Percentiles rank a stretch among this genome's conserved stretches.
Evolutionary conservation across 1,140 invertebrate species (phyloP).

Genomic region (Parasteatoda tepidariorum): DNA sequence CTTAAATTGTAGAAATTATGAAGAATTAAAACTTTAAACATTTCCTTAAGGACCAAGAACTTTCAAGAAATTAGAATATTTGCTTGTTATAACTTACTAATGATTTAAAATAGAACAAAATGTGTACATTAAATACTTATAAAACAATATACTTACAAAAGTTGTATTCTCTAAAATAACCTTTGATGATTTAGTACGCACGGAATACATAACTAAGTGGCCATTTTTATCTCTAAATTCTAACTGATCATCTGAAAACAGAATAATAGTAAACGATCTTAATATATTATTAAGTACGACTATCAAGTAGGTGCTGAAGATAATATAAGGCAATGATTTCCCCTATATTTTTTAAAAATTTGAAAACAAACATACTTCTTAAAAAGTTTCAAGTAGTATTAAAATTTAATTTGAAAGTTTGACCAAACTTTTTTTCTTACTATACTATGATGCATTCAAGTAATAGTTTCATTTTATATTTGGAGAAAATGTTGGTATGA

Average conservation of each 20-base stretch:
- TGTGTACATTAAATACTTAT: background rate
- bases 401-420: too few species aligned
- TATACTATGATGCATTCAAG: too few species aligned
- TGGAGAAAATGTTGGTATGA: too few species aligned
- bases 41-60: background rate
- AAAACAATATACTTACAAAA: conserved; percentile 46
- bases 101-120: background rate
- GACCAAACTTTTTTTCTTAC: too few species aligned
- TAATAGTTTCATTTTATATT: too few species aligned
- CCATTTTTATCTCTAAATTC: conserved; percentile 38
- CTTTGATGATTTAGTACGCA: conserved; percentile 1
- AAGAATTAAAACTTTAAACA: background rate
- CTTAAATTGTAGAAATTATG: background rate
- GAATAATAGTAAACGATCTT: conserved; percentile 12
- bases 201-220: conserved; percentile 38
- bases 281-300: too few species aligned
- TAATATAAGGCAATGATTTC: too few species aligned
- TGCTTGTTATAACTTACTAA: background rate
- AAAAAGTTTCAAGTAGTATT: too few species aligned
- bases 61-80: background rate
- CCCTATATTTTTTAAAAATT: too few species aligned
- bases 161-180: conserved; percentile 24
- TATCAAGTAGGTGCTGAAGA: too few species aligned
- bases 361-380: too few species aligned
- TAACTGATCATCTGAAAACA: conserved; percentile 41